Conservation (phyloP, 1,140 invertebrate genomes). For the Drosophila pseudoobscura region DNA sequence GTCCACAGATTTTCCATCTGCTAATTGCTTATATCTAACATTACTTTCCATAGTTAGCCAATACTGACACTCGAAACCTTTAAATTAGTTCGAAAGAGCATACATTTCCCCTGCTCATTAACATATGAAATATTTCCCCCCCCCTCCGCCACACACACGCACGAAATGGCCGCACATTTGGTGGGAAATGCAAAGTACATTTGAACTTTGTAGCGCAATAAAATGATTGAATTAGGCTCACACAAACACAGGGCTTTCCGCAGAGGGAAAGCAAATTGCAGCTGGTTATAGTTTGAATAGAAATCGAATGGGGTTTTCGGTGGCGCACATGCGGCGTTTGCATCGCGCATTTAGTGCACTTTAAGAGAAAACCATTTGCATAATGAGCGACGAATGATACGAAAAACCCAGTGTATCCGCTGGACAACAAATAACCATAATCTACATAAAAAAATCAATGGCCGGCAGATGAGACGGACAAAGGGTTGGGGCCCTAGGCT, state of each 20-base stretch:
- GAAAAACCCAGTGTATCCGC: background rate
- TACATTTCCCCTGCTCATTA: slow-evolving; percentile 13
- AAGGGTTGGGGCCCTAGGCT: background rate
- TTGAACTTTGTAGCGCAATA: slow-evolving; percentile 40
- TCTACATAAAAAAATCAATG: slow-evolving; percentile 7
- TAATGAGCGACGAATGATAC: slow-evolving; percentile 44
- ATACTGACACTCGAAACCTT: no score
- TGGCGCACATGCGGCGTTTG: slow-evolving; percentile 27
- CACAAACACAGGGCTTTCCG: slow-evolving; percentile 7
- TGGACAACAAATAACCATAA: slow-evolving; percentile 16
- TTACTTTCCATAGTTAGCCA: no score
- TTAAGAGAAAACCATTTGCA: slow-evolving; percentile 56
- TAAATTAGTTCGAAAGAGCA: no score
- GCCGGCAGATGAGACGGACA: no score
- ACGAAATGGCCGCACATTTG: background rate
- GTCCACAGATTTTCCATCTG: no score
- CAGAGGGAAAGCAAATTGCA: slow-evolving; percentile 10
- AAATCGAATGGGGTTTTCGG: slow-evolving; percentile 2
- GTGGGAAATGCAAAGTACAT: slow-evolving; percentile 18
- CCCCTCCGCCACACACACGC: background rate
- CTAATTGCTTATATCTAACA: no score
- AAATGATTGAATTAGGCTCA: slow-evolving; percentile 49
- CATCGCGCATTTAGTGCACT: slow-evolving; percentile 52
- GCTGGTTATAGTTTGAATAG: slow-evolving; percentile 16
- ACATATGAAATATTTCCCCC: slow-evolving; percentile 13